Percentiles rank a stretch among this genome's conserved stretches.
These are phyloP conservation scores for Montipora efflorescens DNA, from an alignment of 64 coral and sea anemone genomes.

Conservation along the genomic window DNA sequence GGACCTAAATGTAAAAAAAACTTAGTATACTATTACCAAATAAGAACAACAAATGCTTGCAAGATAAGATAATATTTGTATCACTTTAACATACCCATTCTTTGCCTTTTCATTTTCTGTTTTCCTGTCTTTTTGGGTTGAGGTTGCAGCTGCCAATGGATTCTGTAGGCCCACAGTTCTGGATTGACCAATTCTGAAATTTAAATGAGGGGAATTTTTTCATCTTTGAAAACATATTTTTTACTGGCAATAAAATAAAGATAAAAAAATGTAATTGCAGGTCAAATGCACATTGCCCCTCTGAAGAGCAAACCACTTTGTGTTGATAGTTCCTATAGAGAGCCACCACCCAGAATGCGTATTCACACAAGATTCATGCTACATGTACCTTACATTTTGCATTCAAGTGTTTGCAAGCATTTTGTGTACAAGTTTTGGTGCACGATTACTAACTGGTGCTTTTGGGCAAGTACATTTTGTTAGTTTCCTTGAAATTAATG, in stretches of 20 bases:
- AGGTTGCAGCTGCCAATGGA: slow-evolving; percentile 18
- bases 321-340: no score
- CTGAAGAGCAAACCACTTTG: no score
- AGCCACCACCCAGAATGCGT: no score
- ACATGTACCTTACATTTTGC: no score
- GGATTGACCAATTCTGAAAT: neutral
- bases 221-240: neutral
- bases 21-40: neutral
- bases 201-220: neutral
- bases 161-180: neutral
- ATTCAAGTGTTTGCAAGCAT: no score
- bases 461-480: no score
- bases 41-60: neutral
- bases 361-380: no score
- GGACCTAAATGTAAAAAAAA: neutral
- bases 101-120: slow-evolving; percentile 77
- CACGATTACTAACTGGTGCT: no score
- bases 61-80: neutral
- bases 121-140: slow-evolving; percentile 34
- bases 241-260: neutral
- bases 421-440: no score
- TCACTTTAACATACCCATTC: slow-evolving; percentile 50
- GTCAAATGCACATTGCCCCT: no score
- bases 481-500: no score
- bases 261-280: no score